Conservation (phyloP, 2,113 vertebrate species). For the Trogon surrucura region DNA sequence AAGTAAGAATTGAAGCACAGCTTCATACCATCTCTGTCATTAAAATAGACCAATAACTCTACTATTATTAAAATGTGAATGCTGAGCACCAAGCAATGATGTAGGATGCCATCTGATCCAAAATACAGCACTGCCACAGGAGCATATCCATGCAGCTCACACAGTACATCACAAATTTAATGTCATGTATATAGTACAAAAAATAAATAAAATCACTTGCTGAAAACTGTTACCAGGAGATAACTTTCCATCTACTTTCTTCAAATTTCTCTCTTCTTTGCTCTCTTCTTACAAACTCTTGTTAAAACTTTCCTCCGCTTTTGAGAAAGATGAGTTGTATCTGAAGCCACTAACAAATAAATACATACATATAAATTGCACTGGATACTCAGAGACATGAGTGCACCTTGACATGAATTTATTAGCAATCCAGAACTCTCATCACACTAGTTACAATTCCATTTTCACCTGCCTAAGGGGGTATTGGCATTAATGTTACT, state of each 20-base stretch:
- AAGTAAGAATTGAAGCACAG: background rate
- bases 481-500: background rate
- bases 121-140: background rate
- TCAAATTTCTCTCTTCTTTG: background rate
- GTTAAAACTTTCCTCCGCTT: background rate
- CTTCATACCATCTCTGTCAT: background rate
- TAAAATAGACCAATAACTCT: background rate
- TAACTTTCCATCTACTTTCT: background rate
- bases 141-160: background rate
- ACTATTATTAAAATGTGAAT: background rate
- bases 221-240: background rate
- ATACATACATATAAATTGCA: background rate
- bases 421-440: background rate
- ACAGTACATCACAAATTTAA: background rate
- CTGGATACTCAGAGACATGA: background rate
- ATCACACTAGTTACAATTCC: conserved; percentile 41
- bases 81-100: background rate
- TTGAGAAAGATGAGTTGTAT: background rate
- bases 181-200: rapidly evolving
- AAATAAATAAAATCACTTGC: background rate
- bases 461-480: conserved; percentile 35
- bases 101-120: background rate
- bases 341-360: background rate
- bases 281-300: background rate
- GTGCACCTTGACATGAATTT: background rate